phyloP scores from a whole-genome alignment of 2,888 invertebrate species.

The Apotomis betuletana region DNA sequence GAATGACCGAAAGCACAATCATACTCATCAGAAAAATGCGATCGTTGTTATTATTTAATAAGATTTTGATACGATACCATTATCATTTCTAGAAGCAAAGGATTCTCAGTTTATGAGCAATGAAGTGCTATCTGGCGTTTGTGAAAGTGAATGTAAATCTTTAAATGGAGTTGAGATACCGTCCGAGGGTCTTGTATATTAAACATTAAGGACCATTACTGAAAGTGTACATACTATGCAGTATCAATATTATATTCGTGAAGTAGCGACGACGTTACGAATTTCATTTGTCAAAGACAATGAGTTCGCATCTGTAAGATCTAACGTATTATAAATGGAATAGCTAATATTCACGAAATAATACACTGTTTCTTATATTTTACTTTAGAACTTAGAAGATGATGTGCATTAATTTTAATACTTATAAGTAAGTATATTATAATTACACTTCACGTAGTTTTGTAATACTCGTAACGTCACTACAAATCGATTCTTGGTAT shows the following conservation, averaged over 20 bases:
- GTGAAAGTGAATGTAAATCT: conserved; percentile 50
- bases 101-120: conserved; percentile 37
- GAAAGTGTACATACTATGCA: conserved; percentile 59
- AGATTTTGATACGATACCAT: neutral
- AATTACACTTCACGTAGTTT: neutral
- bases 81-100: conserved; percentile 20
- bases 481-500: conserved; percentile 33
- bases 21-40: neutral
- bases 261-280: conserved; percentile 18
- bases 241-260: conserved; percentile 39
- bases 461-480: conserved; percentile 17
- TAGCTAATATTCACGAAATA: neutral
- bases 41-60: conserved; percentile 1
- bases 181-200: conserved; percentile 65
- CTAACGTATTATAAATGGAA: neutral
- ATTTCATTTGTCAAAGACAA: conserved; percentile 2
- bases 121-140: conserved; percentile 13
- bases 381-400: too few relatives aligned
- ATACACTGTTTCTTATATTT: too few relatives aligned
- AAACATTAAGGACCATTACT: conserved; percentile 65
- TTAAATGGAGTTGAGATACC: conserved; percentile 55
- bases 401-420: too few relatives aligned
- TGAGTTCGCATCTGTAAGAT: conserved; percentile 30
- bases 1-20: too few relatives aligned
- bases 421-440: too few relatives aligned